Evolutionary conservation across 2,797 vertebrate species (phyloP).

Genomic region (Alosa sapidissima): DNA sequence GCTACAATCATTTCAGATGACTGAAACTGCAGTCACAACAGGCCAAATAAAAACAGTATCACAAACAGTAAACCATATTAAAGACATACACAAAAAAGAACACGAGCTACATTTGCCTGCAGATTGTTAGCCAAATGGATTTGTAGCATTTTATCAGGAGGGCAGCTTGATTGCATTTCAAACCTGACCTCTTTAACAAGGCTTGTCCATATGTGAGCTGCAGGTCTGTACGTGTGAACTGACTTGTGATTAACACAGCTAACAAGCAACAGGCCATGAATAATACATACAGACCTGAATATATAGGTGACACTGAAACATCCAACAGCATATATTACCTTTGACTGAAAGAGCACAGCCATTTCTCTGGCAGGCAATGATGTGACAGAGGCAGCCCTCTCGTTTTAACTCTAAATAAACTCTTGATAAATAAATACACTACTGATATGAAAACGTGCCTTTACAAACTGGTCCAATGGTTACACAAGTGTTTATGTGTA

Average conservation of each 20-base stretch:
- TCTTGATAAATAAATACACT: neutral
- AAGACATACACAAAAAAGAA: too few relatives aligned
- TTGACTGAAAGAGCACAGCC: neutral
- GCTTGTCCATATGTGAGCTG: slow-evolving; percentile 64
- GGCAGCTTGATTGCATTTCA: neutral
- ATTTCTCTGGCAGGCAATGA: neutral
- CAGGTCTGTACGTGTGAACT: slow-evolving; percentile 64
- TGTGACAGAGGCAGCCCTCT: neutral
- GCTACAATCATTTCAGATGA: too few relatives aligned
- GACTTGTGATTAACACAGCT: slow-evolving; percentile 68
- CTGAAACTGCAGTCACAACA: too few relatives aligned
- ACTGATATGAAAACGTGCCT: neutral
- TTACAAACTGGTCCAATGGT: neutral
- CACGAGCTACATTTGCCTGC: neutral
- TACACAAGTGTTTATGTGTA: neutral
- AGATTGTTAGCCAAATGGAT: neutral
- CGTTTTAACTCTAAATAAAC: neutral
- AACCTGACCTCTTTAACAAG: slow-evolving; percentile 69
- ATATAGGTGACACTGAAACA: neutral
- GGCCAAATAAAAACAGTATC: neutral
- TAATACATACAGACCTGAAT: neutral
- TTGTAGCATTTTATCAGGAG: neutral
- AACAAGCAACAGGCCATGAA: slow-evolving; percentile 63
- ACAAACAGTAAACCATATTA: neutral
- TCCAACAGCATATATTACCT: neutral